Evolutionary conservation across 2,888 invertebrate species (phyloP).

Genomic region (Trissolcus japonicus): DNA sequence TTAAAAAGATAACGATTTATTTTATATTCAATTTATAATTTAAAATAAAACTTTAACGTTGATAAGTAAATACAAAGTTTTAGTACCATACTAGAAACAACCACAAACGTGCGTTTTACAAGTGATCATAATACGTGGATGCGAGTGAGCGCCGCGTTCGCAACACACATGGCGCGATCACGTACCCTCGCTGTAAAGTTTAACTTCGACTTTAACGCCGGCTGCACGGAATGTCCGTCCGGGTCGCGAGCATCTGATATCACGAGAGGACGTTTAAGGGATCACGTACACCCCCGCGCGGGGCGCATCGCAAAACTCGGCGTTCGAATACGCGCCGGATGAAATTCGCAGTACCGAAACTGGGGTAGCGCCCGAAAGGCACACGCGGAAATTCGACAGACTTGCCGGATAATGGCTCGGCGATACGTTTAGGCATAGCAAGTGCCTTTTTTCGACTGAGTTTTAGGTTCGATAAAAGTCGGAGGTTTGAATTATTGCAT

Average conservation of each 20-base stretch:
- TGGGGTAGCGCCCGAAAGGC: constrained; percentile 20
- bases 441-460: constrained; percentile 15
- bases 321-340: constrained; percentile 36
- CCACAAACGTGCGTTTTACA: constrained; percentile 67
- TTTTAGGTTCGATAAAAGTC: too few species aligned
- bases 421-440: constrained; percentile 65
- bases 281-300: constrained; percentile 13
- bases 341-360: constrained; percentile 40
- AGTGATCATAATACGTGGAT: constrained; percentile 67
- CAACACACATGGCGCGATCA: constrained; percentile 72
- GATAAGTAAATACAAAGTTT: not conserved
- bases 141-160: constrained; percentile 62
- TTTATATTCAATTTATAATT: too few species aligned
- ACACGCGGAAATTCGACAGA: constrained; percentile 39
- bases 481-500: too few species aligned
- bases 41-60: too few species aligned
- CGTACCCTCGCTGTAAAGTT: constrained; percentile 72
- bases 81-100: constrained; percentile 26
- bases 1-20: too few species aligned
- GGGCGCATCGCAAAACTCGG: constrained; percentile 17
- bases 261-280: constrained; percentile 44
- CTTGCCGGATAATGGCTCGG: constrained; percentile 65
- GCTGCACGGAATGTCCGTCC: constrained; percentile 73
- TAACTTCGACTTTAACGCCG: constrained; percentile 73
- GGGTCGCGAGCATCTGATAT: constrained; percentile 61